phyloP scores from a whole-genome alignment of 2,888 invertebrate genomes.

The Cotesia congregata region DNA sequence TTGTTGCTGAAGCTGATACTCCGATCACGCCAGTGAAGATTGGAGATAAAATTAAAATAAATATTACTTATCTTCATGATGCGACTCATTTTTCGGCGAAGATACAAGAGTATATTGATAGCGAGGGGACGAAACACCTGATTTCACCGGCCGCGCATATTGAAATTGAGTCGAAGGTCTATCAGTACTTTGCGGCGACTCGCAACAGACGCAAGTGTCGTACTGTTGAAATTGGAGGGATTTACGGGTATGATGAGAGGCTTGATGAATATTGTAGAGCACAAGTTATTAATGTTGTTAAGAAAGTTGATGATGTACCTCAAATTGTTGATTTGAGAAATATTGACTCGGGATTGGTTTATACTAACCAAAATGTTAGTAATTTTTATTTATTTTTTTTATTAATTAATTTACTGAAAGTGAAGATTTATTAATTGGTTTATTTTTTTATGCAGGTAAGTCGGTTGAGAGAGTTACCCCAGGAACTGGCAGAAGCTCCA shows the following conservation, averaged over 20 bases:
- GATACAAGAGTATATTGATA: constrained; percentile 70
- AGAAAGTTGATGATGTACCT: constrained; percentile 56
- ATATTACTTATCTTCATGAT: constrained; percentile 70
- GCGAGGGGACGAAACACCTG: constrained; percentile 48
- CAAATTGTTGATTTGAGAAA: constrained; percentile 72
- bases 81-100: constrained; percentile 77
- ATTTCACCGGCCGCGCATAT: constrained; percentile 54
- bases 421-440: constrained; percentile 10
- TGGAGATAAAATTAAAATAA: constrained; percentile 59
- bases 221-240: constrained; percentile 71
- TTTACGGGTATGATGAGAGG: constrained; percentile 73
- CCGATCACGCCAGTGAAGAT: constrained; percentile 70
- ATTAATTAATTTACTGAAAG: constrained; percentile 9
- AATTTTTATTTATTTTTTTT: constrained; percentile 17
- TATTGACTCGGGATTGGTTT: constrained; percentile 74
- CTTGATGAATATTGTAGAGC: constrained; percentile 73
- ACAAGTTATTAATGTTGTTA: constrained; percentile 72
- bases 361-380: constrained; percentile 40
- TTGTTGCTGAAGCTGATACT: constrained; percentile 73
- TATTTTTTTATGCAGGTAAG: constrained; percentile 51
- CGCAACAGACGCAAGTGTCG: constrained; percentile 55
- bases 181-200: constrained; percentile 53
- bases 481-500: constrained; percentile 64
- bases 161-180: constrained; percentile 51
- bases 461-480: constrained; percentile 68